Conservation (phyloP, 2,797 vertebrate species). For the Notolabrus celidotus region DNA sequence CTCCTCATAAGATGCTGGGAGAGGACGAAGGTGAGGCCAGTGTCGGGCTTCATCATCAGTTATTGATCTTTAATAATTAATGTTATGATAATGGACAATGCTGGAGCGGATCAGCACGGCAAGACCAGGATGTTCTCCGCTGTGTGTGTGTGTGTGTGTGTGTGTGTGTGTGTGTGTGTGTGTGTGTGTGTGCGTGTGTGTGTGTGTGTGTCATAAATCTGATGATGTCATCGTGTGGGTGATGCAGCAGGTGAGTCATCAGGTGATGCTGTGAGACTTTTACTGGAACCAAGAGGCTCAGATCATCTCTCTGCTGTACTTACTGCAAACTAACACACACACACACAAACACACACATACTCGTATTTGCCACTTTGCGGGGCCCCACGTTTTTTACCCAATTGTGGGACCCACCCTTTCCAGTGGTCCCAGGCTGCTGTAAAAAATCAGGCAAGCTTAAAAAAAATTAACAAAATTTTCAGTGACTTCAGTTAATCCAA, state of each 20-base stretch:
- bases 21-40: conserved; percentile 27
- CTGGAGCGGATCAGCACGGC: conserved; percentile 34
- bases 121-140: conserved; percentile 6
- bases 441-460: too few species aligned
- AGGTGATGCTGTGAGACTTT: conserved; percentile 53
- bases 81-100: conserved; percentile 24
- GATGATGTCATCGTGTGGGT: conserved; percentile 75
- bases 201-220: conserved; percentile 41
- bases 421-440: too few species aligned
- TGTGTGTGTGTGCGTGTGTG: not conserved
- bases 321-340: conserved; percentile 43
- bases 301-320: conserved; percentile 58
- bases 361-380: too few species aligned
- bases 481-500: too few species aligned
- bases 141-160: conserved; percentile 1
- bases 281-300: conserved; percentile 73
- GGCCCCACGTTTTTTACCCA: too few species aligned
- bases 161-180: not conserved
- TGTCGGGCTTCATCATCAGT: conserved; percentile 40
- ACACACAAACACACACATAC: not conserved
- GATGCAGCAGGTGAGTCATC: conserved; percentile 80
- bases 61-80: conserved; percentile 49
- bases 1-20: not conserved
- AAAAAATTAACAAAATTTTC: too few species aligned
- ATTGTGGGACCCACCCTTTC: too few species aligned